Evolutionary conservation across 2,113 vertebrate genomes (phyloP).

Genomic region (Coryphaenoides rupestris): DNA sequence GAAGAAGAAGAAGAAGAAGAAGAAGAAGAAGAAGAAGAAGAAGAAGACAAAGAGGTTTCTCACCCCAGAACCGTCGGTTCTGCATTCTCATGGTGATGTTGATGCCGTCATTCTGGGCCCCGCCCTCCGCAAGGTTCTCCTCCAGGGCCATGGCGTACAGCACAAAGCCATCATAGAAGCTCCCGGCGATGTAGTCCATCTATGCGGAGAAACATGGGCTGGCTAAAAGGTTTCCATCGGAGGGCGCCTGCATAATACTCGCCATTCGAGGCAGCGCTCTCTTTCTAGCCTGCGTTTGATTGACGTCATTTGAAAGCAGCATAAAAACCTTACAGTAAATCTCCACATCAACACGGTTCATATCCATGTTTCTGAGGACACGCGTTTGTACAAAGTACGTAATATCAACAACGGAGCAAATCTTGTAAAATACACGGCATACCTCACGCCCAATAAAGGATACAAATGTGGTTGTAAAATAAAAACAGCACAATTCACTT

Average conservation of each 20-base stretch:
- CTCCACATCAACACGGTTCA: background rate
- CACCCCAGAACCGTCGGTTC: constrained; percentile 86
- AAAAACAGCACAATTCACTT: constrained; percentile 14
- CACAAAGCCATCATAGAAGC: constrained; percentile 94
- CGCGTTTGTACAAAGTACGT: background rate
- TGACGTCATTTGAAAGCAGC: background rate
- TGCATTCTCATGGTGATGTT: constrained; percentile 88
- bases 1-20: background rate
- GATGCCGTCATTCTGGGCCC: constrained; percentile 84
- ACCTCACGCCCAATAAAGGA: constrained; percentile 3
- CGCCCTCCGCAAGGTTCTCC: constrained; percentile 86
- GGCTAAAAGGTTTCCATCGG: background rate
- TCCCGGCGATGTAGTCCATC: constrained; percentile 96
- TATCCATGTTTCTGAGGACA: background rate
- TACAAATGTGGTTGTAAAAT: constrained; percentile 16
- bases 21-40: no score
- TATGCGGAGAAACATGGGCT: constrained; percentile 30
- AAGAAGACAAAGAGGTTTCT: constrained; percentile 7
- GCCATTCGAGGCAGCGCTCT: background rate
- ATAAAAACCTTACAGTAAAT: background rate
- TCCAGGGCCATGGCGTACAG: constrained; percentile 88
- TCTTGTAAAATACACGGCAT: background rate
- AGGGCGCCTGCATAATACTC: background rate
- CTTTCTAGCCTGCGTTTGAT: no score
- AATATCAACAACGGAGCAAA: background rate